These are phyloP conservation scores for Patiria miniata DNA, from an alignment of 35 echinoderm and acorn worm genomes.

Conservation along the genomic window DNA sequence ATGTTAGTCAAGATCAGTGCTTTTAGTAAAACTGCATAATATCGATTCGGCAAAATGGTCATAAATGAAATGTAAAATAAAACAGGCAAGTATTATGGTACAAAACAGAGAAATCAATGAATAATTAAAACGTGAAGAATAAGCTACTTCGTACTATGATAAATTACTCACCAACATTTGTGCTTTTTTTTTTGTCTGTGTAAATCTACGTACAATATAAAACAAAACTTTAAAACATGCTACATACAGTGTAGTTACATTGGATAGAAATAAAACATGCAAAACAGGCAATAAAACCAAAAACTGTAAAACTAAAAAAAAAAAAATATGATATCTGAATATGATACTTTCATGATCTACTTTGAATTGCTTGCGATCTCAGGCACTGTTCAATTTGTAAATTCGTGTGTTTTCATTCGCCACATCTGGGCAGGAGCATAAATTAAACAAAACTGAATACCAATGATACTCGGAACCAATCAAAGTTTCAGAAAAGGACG, in stretches of 20 bases:
- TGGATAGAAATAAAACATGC: background rate
- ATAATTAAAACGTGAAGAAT: background rate
- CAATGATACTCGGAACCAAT: too few relatives aligned
- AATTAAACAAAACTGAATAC: too few relatives aligned
- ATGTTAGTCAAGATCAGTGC: background rate
- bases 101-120: background rate
- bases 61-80: background rate
- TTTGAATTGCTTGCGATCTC: too few relatives aligned
- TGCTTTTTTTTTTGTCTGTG: background rate
- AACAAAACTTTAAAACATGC: slow-evolving; percentile 23
- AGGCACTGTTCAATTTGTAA: too few relatives aligned
- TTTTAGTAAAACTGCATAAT: slow-evolving; percentile 1
- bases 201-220: background rate
- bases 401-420: too few relatives aligned
- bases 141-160: background rate
- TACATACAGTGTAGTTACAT: slow-evolving; percentile 7
- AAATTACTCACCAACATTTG: background rate
- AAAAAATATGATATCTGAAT: too few relatives aligned
- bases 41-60: background rate
- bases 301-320: background rate
- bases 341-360: too few relatives aligned
- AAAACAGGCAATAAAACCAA: background rate
- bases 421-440: too few relatives aligned
- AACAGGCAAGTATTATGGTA: background rate
- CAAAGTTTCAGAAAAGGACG: too few relatives aligned